A percentile compares a stretch with the other conserved stretches of the same genome.
phyloP scores from a whole-genome alignment of 2,888 invertebrate species.

The Drosophila setosimentum region DNA sequence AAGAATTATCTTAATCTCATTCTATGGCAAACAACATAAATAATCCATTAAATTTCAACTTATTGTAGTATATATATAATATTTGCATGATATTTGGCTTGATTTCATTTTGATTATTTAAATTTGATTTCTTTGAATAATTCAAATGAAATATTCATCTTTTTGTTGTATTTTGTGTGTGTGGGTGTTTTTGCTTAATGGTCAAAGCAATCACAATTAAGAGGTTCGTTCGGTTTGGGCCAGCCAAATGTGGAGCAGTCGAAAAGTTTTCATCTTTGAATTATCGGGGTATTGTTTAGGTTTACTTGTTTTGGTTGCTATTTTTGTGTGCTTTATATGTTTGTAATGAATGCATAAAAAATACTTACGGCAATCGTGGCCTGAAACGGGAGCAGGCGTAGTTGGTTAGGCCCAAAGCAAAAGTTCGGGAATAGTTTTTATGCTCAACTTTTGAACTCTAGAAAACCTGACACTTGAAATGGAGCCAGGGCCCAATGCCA shows the following conservation, averaged over 20 bases:
- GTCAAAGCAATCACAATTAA: slow-evolving; percentile 34
- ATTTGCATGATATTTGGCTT: neutral
- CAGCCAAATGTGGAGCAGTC: slow-evolving; percentile 16
- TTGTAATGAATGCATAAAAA: slow-evolving; percentile 19
- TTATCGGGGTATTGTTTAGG: neutral
- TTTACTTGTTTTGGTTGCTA: neutral
- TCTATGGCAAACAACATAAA: neutral
- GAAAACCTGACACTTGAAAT: slow-evolving; percentile 63
- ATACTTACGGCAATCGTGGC: slow-evolving; percentile 24
- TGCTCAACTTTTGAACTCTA: slow-evolving; percentile 50
- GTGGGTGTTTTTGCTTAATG: neutral
- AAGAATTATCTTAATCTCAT: neutral
- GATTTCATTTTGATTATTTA: neutral
- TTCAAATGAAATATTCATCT: slow-evolving; percentile 2
- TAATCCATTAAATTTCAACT: neutral
- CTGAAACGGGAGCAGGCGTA: slow-evolving; percentile 19
- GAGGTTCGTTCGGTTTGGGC: slow-evolving; percentile 2
- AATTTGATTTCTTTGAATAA: neutral
- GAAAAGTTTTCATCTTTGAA: slow-evolving; percentile 16
- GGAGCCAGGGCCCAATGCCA: slow-evolving; percentile 65
- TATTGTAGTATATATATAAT: neutral
- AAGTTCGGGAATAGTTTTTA: slow-evolving; percentile 42
- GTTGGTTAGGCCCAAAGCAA: slow-evolving; percentile 23
- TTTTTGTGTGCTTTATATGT: slow-evolving; percentile 5
- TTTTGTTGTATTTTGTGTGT: neutral